Conservation (phyloP, 2,113 vertebrate species). For the Plotosus lineatus region DNA sequence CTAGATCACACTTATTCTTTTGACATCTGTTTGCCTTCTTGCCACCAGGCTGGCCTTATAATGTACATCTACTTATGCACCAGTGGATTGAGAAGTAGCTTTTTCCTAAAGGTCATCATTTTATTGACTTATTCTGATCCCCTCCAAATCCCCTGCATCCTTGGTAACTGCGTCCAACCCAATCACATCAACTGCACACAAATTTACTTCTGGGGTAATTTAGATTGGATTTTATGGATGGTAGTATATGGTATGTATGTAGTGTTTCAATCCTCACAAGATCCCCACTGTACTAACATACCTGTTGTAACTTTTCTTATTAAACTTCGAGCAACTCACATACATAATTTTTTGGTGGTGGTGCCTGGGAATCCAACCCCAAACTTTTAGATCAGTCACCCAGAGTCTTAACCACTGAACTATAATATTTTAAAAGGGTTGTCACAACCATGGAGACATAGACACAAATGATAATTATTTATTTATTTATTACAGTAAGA, state of each 20-base stretch:
- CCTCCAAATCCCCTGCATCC: not conserved
- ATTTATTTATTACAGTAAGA: not conserved
- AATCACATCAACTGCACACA: not conserved
- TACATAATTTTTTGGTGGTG: no score
- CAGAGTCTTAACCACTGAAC: no score
- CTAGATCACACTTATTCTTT: not conserved
- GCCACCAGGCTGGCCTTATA: not conserved
- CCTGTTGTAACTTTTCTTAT: no score
- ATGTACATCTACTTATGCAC: not conserved
- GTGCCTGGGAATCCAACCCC: no score
- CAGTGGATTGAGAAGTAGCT: not conserved
- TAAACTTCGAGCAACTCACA: no score
- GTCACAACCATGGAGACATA: not conserved
- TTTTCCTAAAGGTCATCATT: not conserved
- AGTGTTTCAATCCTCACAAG: no score
- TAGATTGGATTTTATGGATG: not conserved
- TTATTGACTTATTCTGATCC: not conserved
- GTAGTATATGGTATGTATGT: no score
- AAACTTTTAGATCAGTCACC: no score
- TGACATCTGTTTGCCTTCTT: not conserved
- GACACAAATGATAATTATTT: not conserved
- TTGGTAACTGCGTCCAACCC: not conserved
- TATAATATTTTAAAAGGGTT: not conserved
- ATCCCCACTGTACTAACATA: no score
- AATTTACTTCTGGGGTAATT: not conserved